Base-by-base conservation (phyloP, 1,140 invertebrate species). In the Drosophila setifemur region DNA sequence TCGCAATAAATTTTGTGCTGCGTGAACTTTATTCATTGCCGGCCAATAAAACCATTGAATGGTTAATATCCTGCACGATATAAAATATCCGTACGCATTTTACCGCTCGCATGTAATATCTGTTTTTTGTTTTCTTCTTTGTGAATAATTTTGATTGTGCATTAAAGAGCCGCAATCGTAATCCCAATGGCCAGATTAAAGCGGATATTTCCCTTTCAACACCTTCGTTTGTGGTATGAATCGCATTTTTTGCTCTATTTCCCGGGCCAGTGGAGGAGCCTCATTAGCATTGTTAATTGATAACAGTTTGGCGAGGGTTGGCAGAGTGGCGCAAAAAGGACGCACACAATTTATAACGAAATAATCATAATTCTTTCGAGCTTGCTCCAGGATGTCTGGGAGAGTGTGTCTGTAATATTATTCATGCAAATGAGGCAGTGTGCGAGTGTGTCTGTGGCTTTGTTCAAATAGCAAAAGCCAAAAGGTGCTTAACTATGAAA, bases 221-320 rank as follows among this genome's bases (percentile, higher is more conserved):
- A 54, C 57, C 61, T 44, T 37, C 29, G 39, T 21, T 21, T 11
- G 28, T 43, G 3, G 9, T 19, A 19, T 43, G 37, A 9, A 8
- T 25, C 33, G 18, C 14, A 6, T 37, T 40, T n/a, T 45, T 35
- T 21, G 37, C 53, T 58, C 63, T 37, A 52, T 67, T 53, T 35
- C 11, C 16, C 29, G 0, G 3, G 29, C 16, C 18, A 35, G 21
- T 18, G 12, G 12, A 19, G 43, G 12, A 19, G 43, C 19, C 44
- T 73, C 45, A 78, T 78, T 78, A 78, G 69, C 61, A 78, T 78
- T 57, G 71, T 78, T 73, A 78, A 78, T 78, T 78, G 75, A 66
- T 49, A 66, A 48, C n/a, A n/a, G 33, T 7, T n/a, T 1, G 18
- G n/a, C 4, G 21, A 9, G 54, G 16, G 33, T 12, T 8, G 26